These are phyloP conservation scores for Hanleya hanleyi DNA, from an alignment of 2,888 invertebrate genomes.

Conservation along the genomic window DNA sequence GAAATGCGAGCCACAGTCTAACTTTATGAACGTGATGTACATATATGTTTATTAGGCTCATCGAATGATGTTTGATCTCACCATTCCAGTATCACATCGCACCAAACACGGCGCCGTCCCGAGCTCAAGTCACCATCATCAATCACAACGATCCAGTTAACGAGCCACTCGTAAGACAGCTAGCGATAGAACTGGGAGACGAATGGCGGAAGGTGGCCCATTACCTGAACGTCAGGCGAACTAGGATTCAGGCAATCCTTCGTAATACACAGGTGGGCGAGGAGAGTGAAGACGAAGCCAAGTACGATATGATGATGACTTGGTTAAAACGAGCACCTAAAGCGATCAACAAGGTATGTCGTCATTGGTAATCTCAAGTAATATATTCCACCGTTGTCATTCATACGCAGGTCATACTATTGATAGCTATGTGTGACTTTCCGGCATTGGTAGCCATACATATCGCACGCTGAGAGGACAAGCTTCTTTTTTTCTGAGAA, in stretches of 20 bases:
- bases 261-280: slow-evolving; percentile 47
- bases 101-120: slow-evolving; percentile 40
- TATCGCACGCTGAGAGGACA: too few relatives aligned
- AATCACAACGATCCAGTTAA: slow-evolving; percentile 54
- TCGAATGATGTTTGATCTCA: neutral
- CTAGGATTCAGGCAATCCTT: slow-evolving; percentile 57
- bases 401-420: too few relatives aligned
- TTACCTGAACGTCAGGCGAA: slow-evolving; percentile 57
- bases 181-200: slow-evolving; percentile 63
- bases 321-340: slow-evolving; percentile 66
- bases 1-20: too few relatives aligned
- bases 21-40: neutral
- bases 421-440: too few relatives aligned
- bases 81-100: slow-evolving; percentile 55
- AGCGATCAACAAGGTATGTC: slow-evolving; percentile 61
- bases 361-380: too few relatives aligned
- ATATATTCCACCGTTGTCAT: too few relatives aligned
- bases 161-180: slow-evolving; percentile 49
- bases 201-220: slow-evolving; percentile 64
- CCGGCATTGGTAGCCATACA: too few relatives aligned
- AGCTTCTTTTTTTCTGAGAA: too few relatives aligned
- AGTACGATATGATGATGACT: slow-evolving; percentile 67
- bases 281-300: slow-evolving; percentile 48
- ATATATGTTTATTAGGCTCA: neutral
- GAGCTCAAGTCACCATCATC: slow-evolving; percentile 55